Percentiles rank a stretch among this genome's conserved stretches.
Conservation (phyloP, 2,888 invertebrate genomes). For the Dicyrtoma fusca region DNA sequence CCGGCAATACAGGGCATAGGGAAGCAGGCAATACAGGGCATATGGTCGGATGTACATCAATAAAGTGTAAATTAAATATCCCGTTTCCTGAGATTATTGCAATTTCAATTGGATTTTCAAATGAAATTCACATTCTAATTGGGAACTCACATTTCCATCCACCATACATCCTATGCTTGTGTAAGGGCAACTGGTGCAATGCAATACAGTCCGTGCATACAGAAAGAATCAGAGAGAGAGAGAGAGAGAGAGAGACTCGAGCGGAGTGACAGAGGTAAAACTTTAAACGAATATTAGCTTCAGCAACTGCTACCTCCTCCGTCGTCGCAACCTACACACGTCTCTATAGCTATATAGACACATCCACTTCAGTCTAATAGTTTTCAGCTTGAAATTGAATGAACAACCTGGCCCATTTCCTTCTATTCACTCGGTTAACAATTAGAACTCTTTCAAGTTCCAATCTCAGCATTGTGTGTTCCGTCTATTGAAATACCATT, state of each 20-base stretch:
- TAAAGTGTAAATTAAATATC: constrained; percentile 11
- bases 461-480: not conserved
- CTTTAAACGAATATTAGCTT: too few relatives aligned
- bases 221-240: too few relatives aligned
- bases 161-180: not conserved
- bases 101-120: not conserved
- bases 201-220: not conserved
- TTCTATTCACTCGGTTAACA: constrained; percentile 20
- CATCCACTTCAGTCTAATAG: too few relatives aligned
- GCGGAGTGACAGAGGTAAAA: too few relatives aligned
- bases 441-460: constrained; percentile 22
- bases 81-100: constrained; percentile 19
- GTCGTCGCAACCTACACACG: too few relatives aligned
- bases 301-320: too few relatives aligned
- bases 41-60: not conserved
- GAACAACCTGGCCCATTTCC: constrained; percentile 16
- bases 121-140: too few relatives aligned
- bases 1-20: not conserved
- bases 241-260: too few relatives aligned
- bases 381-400: not conserved
- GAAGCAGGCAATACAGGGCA: not conserved
- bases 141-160: too few relatives aligned
- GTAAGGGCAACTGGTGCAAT: not conserved
- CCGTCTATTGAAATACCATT: constrained; percentile 3
- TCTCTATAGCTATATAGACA: too few relatives aligned